Evolutionary conservation across 2,113 vertebrate species (phyloP).

Genomic region (Prionailurus viverrinus): DNA sequence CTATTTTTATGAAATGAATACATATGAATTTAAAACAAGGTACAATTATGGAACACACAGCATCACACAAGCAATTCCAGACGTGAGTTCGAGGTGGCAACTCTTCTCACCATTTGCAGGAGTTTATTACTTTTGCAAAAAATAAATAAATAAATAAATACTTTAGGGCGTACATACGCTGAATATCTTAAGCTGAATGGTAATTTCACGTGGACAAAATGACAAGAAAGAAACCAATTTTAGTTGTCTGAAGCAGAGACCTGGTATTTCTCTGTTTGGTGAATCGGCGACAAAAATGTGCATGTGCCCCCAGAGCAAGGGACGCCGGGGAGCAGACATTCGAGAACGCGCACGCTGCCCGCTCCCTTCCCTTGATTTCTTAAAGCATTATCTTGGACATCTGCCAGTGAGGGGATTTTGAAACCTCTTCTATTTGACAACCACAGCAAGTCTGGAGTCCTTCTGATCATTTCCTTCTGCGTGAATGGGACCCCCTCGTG

Average conservation of each 20-base stretch:
- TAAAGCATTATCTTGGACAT: neutral
- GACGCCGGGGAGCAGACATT: fast-evolving
- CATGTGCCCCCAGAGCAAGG: fast-evolving
- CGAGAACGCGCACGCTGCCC: fast-evolving
- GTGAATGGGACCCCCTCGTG: fast-evolving
- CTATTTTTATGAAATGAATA: conserved; percentile 82
- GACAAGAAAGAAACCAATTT: neutral
- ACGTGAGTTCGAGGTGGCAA: neutral
- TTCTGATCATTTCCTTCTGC: fast-evolving
- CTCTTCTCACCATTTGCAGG: neutral
- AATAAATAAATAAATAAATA: neutral
- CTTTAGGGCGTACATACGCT: neutral
- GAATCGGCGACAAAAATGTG: neutral
- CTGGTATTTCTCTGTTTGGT: neutral
- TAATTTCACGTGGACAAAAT: conserved; percentile 6
- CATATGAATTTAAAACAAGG: conserved; percentile 81
- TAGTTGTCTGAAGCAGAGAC: neutral
- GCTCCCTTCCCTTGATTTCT: fast-evolving
- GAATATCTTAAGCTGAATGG: neutral
- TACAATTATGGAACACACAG: conserved; percentile 28
- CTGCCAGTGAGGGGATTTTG: neutral
- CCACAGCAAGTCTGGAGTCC: fast-evolving
- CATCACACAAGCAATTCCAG: neutral
- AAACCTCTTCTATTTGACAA: neutral
- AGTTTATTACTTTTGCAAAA: conserved; percentile 65